Evolutionary conservation across 2,113 vertebrate species (phyloP), one percentile per base, ranked within the genome.

Genomic region (Sebastes fasciatus): DNA sequence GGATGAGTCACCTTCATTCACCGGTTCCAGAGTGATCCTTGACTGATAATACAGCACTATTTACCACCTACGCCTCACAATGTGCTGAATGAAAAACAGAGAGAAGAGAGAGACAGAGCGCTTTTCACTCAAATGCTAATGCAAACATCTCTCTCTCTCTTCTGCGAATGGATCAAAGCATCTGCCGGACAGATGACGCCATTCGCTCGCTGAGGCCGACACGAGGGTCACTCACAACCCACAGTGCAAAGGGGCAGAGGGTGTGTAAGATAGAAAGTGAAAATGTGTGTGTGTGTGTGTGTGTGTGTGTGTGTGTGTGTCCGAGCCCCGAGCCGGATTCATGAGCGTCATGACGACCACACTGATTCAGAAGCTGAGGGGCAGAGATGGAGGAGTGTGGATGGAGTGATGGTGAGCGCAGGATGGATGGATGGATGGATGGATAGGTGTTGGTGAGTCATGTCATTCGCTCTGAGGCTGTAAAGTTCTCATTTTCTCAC

Each of bases 1-100:
- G 75, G 79, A 61, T 94, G 91, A 94, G 68, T 94, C 91, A 87
- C 73, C 79, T 92, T 88, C 90, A 92, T 92, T 94, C 93, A 94
- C 80, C 60, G 82, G 45, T 60, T 91, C 63, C 73, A 78, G 86
- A 91, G 87, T 76, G 90, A 86, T 90, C 87, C 89, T 94, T 90
- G 77, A 93, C 88, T 86, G 84, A 91, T 80, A 89, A 91, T 91
- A 88, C 89, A 77, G 85, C 72, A 89, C 86, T 86, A 78, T 89
- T 85, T 86, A 76, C 86, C 88, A 46, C 89, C 90, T 62, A 91
- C 88, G 72, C 90, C 65, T 60, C 75, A 68, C 75, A 72, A 66
- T 42, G 77, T 75, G 62, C 52, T 91, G 83, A 92, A 91, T 91
- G 86, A 80, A 70, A 89, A 84, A 64, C 54, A 62, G 64, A 81